These are phyloP conservation scores for Microtus pennsylvanicus DNA, from an alignment of 2,113 vertebrate species.

Conservation along the genomic window DNA sequence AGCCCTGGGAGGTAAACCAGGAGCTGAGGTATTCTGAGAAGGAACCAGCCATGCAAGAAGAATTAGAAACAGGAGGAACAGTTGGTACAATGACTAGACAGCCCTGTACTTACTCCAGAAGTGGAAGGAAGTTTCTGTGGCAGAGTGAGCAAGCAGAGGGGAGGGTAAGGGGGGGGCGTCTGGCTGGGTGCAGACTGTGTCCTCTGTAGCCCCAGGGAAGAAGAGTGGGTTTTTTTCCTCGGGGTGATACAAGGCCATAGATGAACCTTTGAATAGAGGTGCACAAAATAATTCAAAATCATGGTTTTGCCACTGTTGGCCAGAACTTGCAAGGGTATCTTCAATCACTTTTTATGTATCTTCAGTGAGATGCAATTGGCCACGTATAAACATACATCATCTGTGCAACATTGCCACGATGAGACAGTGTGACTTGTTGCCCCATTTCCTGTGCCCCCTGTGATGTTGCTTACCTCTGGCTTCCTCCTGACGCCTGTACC, in stretches of 20 bases:
- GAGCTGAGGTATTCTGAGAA: not conserved
- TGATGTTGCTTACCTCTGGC: not conserved
- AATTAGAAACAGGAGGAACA: not conserved
- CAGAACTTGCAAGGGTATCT: not conserved
- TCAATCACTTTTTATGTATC: too few relatives aligned
- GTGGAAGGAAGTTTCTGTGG: not conserved
- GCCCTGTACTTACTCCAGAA: not conserved
- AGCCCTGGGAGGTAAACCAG: not conserved
- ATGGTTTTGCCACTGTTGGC: not conserved
- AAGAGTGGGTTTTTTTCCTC: not conserved
- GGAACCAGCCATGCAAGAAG: not conserved
- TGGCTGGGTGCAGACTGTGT: not conserved
- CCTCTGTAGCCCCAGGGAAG: not conserved
- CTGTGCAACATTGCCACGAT: too few relatives aligned
- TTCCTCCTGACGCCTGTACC: not conserved
- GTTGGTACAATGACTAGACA: not conserved
- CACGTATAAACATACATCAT: too few relatives aligned
- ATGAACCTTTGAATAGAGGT: not conserved
- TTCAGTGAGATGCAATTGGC: too few relatives aligned
- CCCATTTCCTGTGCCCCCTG: not conserved
- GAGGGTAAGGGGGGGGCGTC: too few relatives aligned
- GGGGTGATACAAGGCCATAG: not conserved
- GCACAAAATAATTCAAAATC: not conserved
- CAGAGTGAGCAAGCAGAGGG: too few relatives aligned
- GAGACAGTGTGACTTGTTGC: not conserved